Base-by-base conservation (phyloP, 2,797 vertebrate genomes). In the Anguilla anguilla region DNA sequence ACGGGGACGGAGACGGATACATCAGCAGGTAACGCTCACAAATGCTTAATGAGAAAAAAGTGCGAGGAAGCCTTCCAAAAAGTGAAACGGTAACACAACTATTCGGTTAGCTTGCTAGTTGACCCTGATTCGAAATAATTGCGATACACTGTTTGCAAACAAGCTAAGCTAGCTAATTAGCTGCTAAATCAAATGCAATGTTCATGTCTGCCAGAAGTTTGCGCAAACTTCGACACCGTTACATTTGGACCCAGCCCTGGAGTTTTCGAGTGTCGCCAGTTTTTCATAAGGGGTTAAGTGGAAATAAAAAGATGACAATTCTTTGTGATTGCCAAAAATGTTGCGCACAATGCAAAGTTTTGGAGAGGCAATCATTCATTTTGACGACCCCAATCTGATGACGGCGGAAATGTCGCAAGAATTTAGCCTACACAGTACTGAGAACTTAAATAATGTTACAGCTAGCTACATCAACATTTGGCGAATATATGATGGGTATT, bases 1-100 rank as follows among this genome's bases (percentile, higher is more conserved):
- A 97, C 89, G 96, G 96, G 43, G 96, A 97, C 89, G 96, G 96
- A 1, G 96, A 97, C 84, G 96, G 96, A 6, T 96, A 94, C 90
- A 96, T 96, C 86, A 96, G 95, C 95, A 96, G 96, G 96, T 97
- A 96, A 88, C 61, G 51, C 35, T 39, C 5, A 83, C 9, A 17
- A 51, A 83, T 46, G 22, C 28, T 28, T 57, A 15, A 15, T 25
- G 2, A 28, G 17, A 55, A 55, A 10, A 28, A 55, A 57, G 2
- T 22, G 5, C 39, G 39, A 84, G 59, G 2, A 55, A 49, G 31
- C 6, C 25, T 67, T 64, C 6, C 22, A n/a, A 85, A 85, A 9
- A 85, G 59, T 46, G 2, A n/a, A 67, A n/a, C 25, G 22, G 7
- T 5, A 61, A 64, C 13, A 85, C 19, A 61, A 64, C 55, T 85